Percentiles rank a stretch among this genome's conserved stretches.
Conservation (phyloP, 2,797 vertebrate species). For the Rallus crepitans region DNA sequence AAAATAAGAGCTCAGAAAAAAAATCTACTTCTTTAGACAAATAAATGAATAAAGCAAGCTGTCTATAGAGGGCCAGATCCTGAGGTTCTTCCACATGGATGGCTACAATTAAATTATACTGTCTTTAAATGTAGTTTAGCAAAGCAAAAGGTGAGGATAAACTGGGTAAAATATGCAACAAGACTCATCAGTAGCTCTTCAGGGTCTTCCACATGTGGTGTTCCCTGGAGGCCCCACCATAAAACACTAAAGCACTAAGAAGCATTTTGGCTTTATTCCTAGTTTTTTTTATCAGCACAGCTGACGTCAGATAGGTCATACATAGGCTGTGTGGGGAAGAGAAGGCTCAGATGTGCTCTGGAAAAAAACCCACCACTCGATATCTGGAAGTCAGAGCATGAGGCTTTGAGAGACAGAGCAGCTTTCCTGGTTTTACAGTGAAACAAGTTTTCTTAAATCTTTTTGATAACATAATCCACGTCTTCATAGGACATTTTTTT, state of each 20-base stretch:
- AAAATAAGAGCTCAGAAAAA: neutral
- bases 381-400: neutral
- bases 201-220: accelerated
- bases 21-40: neutral
- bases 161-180: neutral
- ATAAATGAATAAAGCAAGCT: neutral
- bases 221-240: neutral
- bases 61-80: neutral
- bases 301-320: neutral
- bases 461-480: constrained; percentile 44
- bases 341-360: neutral
- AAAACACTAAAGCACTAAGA: neutral
- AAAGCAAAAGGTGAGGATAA: neutral
- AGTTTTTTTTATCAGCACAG: neutral
- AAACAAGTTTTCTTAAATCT: constrained; percentile 24
- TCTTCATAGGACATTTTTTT: constrained; percentile 27
- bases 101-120: neutral
- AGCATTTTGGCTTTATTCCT: neutral
- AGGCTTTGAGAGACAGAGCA: neutral
- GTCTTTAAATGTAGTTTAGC: neutral
- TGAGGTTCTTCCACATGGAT: neutral
- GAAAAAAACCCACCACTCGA: accelerated
- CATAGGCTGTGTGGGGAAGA: neutral
- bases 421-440: neutral
- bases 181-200: neutral